These are phyloP conservation scores for Triplophysa dalaica DNA, from an alignment of 2,113 vertebrate species.

Conservation along the genomic window DNA sequence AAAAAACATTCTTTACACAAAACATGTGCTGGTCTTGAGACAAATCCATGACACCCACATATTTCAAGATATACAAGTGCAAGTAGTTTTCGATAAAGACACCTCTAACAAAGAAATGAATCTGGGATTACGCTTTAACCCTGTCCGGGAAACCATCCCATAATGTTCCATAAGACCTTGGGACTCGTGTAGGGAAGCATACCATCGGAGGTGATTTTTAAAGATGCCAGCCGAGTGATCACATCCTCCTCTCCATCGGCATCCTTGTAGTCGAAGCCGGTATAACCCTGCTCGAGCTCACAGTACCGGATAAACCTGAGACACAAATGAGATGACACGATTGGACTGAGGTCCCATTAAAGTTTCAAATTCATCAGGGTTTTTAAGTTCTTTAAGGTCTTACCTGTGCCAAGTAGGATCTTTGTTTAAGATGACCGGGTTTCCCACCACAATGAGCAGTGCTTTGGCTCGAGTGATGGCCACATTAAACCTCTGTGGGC, in stretches of 20 bases:
- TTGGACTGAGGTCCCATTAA: too few species aligned
- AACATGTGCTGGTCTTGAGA: too few species aligned
- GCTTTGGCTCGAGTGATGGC: constrained; percentile 91
- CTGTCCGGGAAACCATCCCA: background rate
- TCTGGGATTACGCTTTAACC: too few species aligned
- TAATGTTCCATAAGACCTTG: background rate
- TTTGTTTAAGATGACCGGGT: constrained; percentile 82
- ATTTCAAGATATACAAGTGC: too few species aligned
- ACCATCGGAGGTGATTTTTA: constrained; percentile 72
- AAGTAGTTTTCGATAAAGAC: too few species aligned
- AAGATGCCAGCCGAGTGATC: constrained; percentile 43
- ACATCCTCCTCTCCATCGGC: constrained; percentile 63
- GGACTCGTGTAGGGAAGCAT: constrained; percentile 14
- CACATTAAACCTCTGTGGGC: constrained; percentile 87
- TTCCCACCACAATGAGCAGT: constrained; percentile 88
- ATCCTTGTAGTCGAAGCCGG: constrained; percentile 70
- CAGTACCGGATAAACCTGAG: constrained; percentile 86
- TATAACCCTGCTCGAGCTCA: constrained; percentile 71
- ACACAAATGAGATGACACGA: background rate
- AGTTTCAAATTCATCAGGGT: too few species aligned
- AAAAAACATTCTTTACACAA: too few species aligned
- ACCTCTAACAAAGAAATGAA: too few species aligned
- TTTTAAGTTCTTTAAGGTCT: constrained; percentile 48
- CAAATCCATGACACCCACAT: too few species aligned
- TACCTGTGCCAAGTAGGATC: constrained; percentile 84